Conservation (phyloP, 2,888 invertebrate genomes). For the Lordiphosa andalusiaca region DNA sequence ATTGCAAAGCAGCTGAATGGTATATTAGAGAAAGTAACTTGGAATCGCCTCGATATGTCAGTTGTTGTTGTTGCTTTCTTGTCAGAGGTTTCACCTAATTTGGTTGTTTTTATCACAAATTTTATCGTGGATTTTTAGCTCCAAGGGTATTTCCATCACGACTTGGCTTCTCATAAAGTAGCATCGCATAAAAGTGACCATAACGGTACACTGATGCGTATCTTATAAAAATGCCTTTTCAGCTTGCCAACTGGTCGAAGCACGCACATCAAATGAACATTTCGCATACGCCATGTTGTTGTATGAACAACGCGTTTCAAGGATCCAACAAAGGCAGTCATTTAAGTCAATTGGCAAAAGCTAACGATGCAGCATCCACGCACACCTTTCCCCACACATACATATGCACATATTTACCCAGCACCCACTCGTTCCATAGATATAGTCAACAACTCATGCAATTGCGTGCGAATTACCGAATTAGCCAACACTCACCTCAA, state of each 20-base stretch:
- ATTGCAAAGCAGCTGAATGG: too few species aligned
- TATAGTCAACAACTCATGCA: slow-evolving; percentile 74
- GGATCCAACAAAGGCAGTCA: slow-evolving; percentile 62
- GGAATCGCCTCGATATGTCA: too few species aligned
- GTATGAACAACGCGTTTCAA: slow-evolving; percentile 42
- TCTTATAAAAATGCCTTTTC: slow-evolving; percentile 37
- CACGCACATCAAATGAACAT: slow-evolving; percentile 72
- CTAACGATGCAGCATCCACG: slow-evolving; percentile 50
- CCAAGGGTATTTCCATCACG: background rate
- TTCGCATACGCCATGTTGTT: slow-evolving; percentile 62
- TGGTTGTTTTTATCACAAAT: too few species aligned
- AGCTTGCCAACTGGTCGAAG: slow-evolving; percentile 32
- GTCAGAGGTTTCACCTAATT: too few species aligned
- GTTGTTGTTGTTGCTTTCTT: too few species aligned
- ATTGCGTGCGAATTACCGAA: slow-evolving; percentile 74
- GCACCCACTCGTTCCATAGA: slow-evolving; percentile 59
- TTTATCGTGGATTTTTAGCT: too few species aligned
- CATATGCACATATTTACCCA: slow-evolving; percentile 10
- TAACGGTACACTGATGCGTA: slow-evolving; percentile 11
- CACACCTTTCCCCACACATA: slow-evolving; percentile 18
- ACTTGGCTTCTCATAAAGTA: background rate
- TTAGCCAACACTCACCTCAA: slow-evolving; percentile 66
- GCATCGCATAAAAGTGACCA: background rate
- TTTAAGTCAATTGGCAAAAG: slow-evolving; percentile 70
- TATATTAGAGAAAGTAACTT: too few species aligned